phyloP scores from a whole-genome alignment of 2,888 invertebrate species.

The Cyclophora albipunctata region DNA sequence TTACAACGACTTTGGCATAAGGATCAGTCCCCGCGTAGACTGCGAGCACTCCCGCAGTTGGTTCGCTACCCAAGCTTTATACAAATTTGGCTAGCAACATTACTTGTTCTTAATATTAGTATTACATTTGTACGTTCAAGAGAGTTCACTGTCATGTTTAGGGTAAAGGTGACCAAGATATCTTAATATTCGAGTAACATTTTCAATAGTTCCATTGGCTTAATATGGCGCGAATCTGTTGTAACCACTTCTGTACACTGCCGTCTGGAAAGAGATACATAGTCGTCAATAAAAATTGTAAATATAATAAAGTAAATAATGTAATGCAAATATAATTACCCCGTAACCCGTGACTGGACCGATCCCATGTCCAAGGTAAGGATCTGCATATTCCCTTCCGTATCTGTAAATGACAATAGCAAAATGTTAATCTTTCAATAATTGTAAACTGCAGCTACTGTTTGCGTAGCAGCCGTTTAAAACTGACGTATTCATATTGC shows the following conservation, averaged over 20 bases:
- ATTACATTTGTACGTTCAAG: slow-evolving; percentile 73
- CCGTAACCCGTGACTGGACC: slow-evolving; percentile 98
- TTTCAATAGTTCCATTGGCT: slow-evolving; percentile 60
- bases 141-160: slow-evolving; percentile 74
- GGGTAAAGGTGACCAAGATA: slow-evolving; percentile 58
- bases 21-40: slow-evolving; percentile 13
- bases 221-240: slow-evolving; percentile 96
- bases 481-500: too few species aligned
- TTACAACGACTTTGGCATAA: slow-evolving; percentile 71
- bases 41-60: slow-evolving; percentile 12
- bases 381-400: slow-evolving; percentile 94
- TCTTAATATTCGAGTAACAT: slow-evolving; percentile 66
- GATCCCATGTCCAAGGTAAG: slow-evolving; percentile 95
- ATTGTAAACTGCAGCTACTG: too few species aligned
- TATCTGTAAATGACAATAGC: slow-evolving; percentile 74
- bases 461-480: too few species aligned
- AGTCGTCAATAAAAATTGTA: neutral
- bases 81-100: slow-evolving; percentile 64
- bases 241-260: slow-evolving; percentile 94
- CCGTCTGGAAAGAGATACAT: slow-evolving; percentile 79
- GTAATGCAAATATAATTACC: slow-evolving; percentile 72
- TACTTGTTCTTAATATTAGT: slow-evolving; percentile 61
- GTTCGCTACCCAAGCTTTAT: slow-evolving; percentile 53
- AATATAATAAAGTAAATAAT: neutral
- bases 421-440: slow-evolving; percentile 3